Percentiles rank a stretch among this genome's conserved stretches.
Conservation (phyloP, 2,113 vertebrate species). For the Phyllostomus discolor region DNA sequence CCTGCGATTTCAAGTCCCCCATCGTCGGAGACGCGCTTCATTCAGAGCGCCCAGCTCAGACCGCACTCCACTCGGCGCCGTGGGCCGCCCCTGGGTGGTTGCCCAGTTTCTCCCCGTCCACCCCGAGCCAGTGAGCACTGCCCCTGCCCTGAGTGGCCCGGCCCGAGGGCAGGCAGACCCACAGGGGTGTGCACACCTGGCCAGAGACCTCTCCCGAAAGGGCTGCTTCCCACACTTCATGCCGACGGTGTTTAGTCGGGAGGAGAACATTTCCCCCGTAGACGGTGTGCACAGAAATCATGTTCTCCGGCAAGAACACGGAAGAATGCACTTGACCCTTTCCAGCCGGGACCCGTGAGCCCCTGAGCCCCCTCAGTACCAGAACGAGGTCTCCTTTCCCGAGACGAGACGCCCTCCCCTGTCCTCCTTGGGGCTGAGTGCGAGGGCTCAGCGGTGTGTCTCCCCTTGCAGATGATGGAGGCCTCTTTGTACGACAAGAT, state of each 20-base stretch:
- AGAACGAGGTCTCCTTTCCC: background rate
- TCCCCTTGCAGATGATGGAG: slow-evolving; percentile 91
- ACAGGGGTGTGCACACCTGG: background rate
- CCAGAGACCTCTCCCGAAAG: background rate
- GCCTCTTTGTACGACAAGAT: slow-evolving; percentile 99
- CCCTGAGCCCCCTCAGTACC: background rate
- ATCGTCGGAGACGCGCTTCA: background rate
- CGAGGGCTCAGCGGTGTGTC: background rate
- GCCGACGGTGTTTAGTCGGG: background rate
- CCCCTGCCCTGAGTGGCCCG: background rate
- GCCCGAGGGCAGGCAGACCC: background rate
- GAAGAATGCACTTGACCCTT: background rate
- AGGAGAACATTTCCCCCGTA: background rate
- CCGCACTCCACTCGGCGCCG: background rate
- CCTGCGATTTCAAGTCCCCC: background rate
- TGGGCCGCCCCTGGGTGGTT: background rate
- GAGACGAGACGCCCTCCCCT: background rate
- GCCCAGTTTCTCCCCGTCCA: background rate
- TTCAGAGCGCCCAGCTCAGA: background rate
- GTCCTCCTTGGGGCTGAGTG: background rate
- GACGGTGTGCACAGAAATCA: background rate
- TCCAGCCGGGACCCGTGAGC: background rate
- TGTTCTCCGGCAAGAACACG: background rate
- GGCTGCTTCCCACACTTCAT: background rate
- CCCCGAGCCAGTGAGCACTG: background rate